A percentile compares a stretch with the other conserved stretches of the same genome.
phyloP scores from a whole-genome alignment of 2,888 invertebrate genomes.

The Lottia scabra region DNA sequence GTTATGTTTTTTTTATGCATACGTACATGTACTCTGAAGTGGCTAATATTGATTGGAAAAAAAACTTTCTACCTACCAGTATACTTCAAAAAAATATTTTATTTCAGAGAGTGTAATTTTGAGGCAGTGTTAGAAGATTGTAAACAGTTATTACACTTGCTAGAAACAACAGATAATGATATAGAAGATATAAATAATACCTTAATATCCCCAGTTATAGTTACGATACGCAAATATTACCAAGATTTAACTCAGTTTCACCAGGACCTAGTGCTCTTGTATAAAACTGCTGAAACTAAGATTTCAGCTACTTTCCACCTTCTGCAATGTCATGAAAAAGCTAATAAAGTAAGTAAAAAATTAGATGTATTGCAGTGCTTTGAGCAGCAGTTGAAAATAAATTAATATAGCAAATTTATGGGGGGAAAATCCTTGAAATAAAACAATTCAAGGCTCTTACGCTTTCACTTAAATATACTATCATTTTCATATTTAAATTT shows the following conservation, averaged over 20 bases:
- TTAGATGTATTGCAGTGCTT: no score
- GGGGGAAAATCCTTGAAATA: no score
- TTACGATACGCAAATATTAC: constrained; percentile 21
- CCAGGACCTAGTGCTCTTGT: constrained; percentile 24
- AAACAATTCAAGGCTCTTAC: no score
- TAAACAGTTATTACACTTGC: constrained; percentile 34
- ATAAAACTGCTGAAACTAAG: constrained; percentile 25
- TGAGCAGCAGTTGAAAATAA: no score
- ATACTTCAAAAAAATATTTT: no score
- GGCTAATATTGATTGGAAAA: no score
- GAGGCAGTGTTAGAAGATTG: constrained; percentile 34
- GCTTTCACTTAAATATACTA: no score
- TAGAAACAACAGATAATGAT: constrained; percentile 36
- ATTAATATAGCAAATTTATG: no score
- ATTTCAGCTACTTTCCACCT: constrained; percentile 14
- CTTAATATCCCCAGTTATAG: constrained; percentile 23
- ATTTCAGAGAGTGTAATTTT: constrained; percentile 41
- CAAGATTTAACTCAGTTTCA: constrained; percentile 19
- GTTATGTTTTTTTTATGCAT: no score
- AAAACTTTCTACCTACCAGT: no score
- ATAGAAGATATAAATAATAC: constrained; percentile 29
- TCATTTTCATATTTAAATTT: no score
- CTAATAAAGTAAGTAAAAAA: constrained; percentile 5
- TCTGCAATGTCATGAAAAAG: constrained; percentile 11
- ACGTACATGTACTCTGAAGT: no score